Evolutionary conservation across 2,888 invertebrate genomes (phyloP).

Genomic region (Sturmia bella): DNA sequence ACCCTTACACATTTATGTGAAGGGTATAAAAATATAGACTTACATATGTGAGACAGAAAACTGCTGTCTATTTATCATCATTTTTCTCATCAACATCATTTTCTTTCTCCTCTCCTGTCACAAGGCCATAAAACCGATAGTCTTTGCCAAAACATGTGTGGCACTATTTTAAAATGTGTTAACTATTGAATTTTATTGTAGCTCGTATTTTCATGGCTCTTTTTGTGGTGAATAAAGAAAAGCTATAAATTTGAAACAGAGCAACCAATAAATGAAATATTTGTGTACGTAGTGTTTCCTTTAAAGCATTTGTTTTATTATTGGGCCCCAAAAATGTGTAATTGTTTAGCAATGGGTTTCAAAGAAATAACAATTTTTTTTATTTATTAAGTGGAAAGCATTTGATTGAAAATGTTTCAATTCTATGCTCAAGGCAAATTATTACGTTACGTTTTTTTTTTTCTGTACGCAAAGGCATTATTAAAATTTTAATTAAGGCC

Average conservation of each 20-base stretch:
- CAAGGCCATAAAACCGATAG: slow-evolving; percentile 26
- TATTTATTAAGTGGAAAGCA: slow-evolving; percentile 11
- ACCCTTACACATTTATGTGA: no score
- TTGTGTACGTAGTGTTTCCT: no score
- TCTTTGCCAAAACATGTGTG: slow-evolving; percentile 26
- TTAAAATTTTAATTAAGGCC: no score
- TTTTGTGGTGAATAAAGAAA: slow-evolving; percentile 17
- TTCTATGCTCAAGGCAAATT: slow-evolving; percentile 2
- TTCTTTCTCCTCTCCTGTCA: background rate
- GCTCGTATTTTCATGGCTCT: slow-evolving; percentile 23
- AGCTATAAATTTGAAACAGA: slow-evolving; percentile 37
- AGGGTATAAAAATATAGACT: background rate
- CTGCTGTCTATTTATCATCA: slow-evolving; percentile 54
- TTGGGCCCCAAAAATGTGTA: slow-evolving; percentile 15
- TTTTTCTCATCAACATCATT: slow-evolving; percentile 32
- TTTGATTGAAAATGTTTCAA: slow-evolving; percentile 31
- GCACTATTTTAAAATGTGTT: slow-evolving; percentile 45
- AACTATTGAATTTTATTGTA: slow-evolving; percentile 24
- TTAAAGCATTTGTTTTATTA: background rate
- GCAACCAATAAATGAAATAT: background rate
- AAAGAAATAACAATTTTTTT: slow-evolving; percentile 1
- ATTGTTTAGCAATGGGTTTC: background rate
- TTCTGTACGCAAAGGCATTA: no score
- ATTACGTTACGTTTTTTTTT: slow-evolving; percentile 1
- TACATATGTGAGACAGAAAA: slow-evolving; percentile 13